These are phyloP conservation scores for Macroramphosus scolopax DNA, from an alignment of 2,797 vertebrate species.

Conservation along the genomic window DNA sequence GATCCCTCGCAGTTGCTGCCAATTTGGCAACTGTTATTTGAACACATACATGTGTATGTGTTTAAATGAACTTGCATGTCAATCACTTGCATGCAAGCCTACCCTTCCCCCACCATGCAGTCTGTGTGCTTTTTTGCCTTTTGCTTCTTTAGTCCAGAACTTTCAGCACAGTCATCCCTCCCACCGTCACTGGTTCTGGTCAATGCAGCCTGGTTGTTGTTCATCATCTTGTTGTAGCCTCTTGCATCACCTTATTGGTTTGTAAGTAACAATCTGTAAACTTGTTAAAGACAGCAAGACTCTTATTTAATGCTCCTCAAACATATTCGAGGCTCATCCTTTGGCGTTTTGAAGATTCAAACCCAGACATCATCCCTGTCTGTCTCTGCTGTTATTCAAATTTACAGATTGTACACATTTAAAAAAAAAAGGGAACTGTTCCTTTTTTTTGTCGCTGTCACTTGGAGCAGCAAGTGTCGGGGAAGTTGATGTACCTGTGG, in stretches of 20 bases:
- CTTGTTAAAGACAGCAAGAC: slow-evolving; percentile 32
- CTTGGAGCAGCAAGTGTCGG: slow-evolving; percentile 1
- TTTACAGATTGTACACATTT: slow-evolving; percentile 32
- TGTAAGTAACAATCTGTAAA: slow-evolving; percentile 30
- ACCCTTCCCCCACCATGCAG: slow-evolving; percentile 3
- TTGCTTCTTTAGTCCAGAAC: slow-evolving; percentile 25
- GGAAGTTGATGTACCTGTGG: too few species aligned
- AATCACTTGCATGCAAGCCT: slow-evolving; percentile 34
- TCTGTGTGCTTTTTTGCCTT: slow-evolving; percentile 42
- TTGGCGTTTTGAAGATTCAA: not conserved
- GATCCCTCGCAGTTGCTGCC: slow-evolving; percentile 14
- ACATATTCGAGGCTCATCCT: too few species aligned
- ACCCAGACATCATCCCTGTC: not conserved
- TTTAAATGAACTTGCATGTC: slow-evolving; percentile 59
- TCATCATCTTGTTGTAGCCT: slow-evolving; percentile 1
- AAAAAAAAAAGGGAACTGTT: not conserved
- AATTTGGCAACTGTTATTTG: slow-evolving; percentile 45
- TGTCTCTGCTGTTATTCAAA: slow-evolving; percentile 38
- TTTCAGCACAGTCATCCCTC: slow-evolving; percentile 6
- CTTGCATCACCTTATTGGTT: not conserved
- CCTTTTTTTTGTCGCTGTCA: too few species aligned
- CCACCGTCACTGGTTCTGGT: slow-evolving; percentile 6
- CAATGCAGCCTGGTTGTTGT: not conserved
- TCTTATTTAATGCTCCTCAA: too few species aligned
- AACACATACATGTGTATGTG: slow-evolving; percentile 58